Evolutionary conservation across 2,888 invertebrate species (phyloP).

Genomic region (Phortica okadai): DNA sequence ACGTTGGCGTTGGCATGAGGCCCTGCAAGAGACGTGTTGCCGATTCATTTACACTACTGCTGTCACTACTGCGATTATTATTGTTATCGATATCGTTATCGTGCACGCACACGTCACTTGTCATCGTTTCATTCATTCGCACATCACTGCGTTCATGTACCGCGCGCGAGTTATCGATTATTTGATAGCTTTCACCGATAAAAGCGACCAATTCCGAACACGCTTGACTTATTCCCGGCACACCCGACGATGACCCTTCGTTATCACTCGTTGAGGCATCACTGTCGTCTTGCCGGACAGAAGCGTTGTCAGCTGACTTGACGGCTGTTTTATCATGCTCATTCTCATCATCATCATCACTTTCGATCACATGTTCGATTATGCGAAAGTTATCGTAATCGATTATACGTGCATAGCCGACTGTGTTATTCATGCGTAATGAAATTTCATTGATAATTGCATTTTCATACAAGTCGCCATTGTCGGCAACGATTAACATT

Average conservation of each 20-base stretch:
- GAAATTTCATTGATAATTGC: slow-evolving; percentile 14
- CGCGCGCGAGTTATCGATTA: slow-evolving; percentile 58
- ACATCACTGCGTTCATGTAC: slow-evolving; percentile 14
- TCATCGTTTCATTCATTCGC: not conserved
- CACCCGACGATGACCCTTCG: slow-evolving; percentile 7
- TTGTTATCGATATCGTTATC: slow-evolving; percentile 43
- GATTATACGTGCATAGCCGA: slow-evolving; percentile 66
- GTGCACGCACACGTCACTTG: slow-evolving; percentile 42
- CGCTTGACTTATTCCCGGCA: slow-evolving; percentile 53
- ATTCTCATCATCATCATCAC: slow-evolving; percentile 50
- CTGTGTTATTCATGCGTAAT: slow-evolving; percentile 19
- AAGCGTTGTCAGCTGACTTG: slow-evolving; percentile 22
- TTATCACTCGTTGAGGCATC: slow-evolving; percentile 26
- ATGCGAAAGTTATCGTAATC: slow-evolving; percentile 71
- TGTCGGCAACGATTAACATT: not conserved
- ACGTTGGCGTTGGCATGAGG: slow-evolving; percentile 14
- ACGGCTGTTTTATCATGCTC: slow-evolving; percentile 19
- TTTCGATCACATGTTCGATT: slow-evolving; percentile 72
- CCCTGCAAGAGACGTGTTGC: slow-evolving; percentile 23
- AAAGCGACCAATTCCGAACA: slow-evolving; percentile 69
- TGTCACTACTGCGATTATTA: slow-evolving; percentile 2
- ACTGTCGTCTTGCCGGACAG: not conserved
- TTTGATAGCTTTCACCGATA: slow-evolving; percentile 68
- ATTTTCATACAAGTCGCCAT: slow-evolving; percentile 21
- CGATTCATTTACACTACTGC: slow-evolving; percentile 24